phyloP scores from a whole-genome alignment of 2,888 invertebrate species.

The Stratiomys singularior region DNA sequence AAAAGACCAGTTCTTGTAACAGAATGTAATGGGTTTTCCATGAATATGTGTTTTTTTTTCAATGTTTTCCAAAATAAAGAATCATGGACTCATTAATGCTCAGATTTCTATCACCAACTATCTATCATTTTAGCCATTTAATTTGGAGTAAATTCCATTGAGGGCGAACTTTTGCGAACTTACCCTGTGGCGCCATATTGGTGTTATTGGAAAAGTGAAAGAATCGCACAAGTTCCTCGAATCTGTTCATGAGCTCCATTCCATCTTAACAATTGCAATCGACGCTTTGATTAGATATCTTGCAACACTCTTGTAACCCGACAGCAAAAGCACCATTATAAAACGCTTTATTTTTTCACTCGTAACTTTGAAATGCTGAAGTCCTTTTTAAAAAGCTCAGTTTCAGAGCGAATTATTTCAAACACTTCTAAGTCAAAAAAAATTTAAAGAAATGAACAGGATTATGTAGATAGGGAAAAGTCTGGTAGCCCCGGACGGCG shows the following conservation, averaged over 20 bases:
- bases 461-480: no score
- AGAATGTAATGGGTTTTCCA: conserved; percentile 21
- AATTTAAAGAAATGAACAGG: no score
- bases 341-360: conserved; percentile 10
- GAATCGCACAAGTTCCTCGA: conserved; percentile 8
- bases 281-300: conserved; percentile 17
- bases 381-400: no score
- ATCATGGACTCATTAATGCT: conserved; percentile 33
- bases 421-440: no score
- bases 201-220: background rate
- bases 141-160: background rate
- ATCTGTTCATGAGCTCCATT: conserved; percentile 2
- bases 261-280: conserved; percentile 1
- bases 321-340: conserved; percentile 4
- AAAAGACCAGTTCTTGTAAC: conserved; percentile 11
- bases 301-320: conserved; percentile 25
- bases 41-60: conserved; percentile 26
- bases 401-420: no score
- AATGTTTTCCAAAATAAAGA: conserved; percentile 24
- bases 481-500: no score
- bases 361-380: conserved; percentile 5
- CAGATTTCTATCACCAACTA: background rate
- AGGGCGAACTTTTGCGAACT: conserved; percentile 7
- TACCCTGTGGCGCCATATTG: background rate
- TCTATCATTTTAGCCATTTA: background rate